Evolutionary conservation across 2,797 vertebrate genomes (phyloP), one percentile per base, ranked within the genome.

Genomic region (Schizothorax lantsangensis): DNA sequence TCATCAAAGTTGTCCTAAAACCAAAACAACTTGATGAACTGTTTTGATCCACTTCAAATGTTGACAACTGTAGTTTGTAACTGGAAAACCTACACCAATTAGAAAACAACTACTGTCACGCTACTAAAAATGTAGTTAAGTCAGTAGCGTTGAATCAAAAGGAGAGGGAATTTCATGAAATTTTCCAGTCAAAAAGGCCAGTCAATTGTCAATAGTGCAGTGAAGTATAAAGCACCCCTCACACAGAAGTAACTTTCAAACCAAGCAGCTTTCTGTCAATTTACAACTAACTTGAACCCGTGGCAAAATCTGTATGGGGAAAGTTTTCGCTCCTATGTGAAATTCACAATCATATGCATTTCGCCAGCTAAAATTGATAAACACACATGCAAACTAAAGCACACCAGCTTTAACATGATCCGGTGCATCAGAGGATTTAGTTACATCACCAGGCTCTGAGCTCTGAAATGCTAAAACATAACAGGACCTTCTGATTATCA

Each of bases 351-450:
- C 19, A 2, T 15, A 5, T 17, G n/a, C 2, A 75, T 75, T 49
- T 52, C 0, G 0, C 45, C 2, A 2, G 26, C 15, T 5, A 75
- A 75, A 33, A 30, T 21, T 75, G 9, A 52, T 2, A 49, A 21
- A 33, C 30, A 66, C 59, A 66, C 21, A 33, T 3, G 30, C 40
- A 47, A 21, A 36, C 40, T 36, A 26, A 30, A 45, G 38, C 64
- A 57, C 17, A 21, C 49, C 23, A n/a, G 47, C 19, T 80, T 59
- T 47, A 43, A 57, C 8, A 75, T 66, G 49, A 75, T 64, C 75
- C 40, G 8, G 49, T 88, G 21, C 47, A 84, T n/a, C 43, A 54
- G 36, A 33, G 78, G 71, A 81, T 79, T 15, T 62, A 75, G 64
- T 80, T 82, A 38, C 78, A 78, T 82, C 8, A 82, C 23, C 45